Base-by-base conservation (phyloP, 2,113 vertebrate species). In the Reinhardtius hippoglossoides region DNA sequence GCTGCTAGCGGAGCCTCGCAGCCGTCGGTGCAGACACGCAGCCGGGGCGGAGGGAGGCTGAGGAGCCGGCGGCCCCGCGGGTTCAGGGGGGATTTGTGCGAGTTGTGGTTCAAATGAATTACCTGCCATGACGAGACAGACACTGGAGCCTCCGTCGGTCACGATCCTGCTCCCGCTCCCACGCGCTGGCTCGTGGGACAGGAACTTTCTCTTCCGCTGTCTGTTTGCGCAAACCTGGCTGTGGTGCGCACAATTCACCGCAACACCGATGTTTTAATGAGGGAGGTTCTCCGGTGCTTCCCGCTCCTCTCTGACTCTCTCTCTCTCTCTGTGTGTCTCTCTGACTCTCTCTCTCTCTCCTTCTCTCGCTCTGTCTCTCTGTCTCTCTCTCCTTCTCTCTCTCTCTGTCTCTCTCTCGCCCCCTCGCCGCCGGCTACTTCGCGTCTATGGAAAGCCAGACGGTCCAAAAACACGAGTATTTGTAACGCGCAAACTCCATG, bases 61-160 rank as follows among this genome's bases (percentile, higher is more conserved):
- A 9, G 46, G 48, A 52, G 48, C 50, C 50, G 50, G 16, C 6
- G 20, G 7, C 18, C 18, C 54, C 21, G 50, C 20, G 16, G 56
- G 23, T 13, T 56, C 46, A 1, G 23, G 26, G 12, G 23, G 4
- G 14, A 12, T 16, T 13, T 27, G 66, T 64, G 59, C 31, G 16
- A 4, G 12, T 20, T 40, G 67, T 50, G 56, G n/a, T 6, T 21
- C n/a, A 16, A 42, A 61, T 40, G 24, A 66, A 56, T 89, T 93
- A 95, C 94, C 94, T 95, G 94, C 94, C 94, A 95, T 95, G 92
- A 88, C 71, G 92, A 91, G 92, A 93, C 90, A 92, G 80, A 88
- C 90, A 85, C 90, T 81, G 88, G 91, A 81, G 88, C 67, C 92
- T 90, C 84, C 78, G 82, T 88, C 87, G 78, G 90, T 89, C 88